Base-by-base conservation (phyloP, 2,797 vertebrate genomes). In the Spinus pinus region DNA sequence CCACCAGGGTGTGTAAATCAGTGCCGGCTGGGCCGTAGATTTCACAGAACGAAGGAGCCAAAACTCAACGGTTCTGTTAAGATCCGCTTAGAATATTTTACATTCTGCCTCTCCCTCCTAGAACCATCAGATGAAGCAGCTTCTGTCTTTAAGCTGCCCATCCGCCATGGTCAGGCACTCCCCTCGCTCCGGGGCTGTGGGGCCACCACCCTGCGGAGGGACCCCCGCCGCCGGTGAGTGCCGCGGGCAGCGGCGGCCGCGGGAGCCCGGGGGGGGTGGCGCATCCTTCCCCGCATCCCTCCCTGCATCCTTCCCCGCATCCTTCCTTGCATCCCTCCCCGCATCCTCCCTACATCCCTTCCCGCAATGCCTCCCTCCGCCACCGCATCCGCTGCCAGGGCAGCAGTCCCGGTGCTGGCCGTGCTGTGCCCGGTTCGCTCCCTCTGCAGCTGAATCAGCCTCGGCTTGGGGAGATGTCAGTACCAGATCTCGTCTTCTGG, bases 301-400 rank as follows among this genome's bases (percentile, higher is more conserved):
- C 17, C 18, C 20, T 1, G 3, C 2, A 7, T 30, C 6, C 28
- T 0, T 41, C 6, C 30, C 20, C 1, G 10, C 5, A 35, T 28
- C 18, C 12, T 0, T 19, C 10, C 10, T 3, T 1, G 1, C 7
- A 39, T 30, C 17, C 13, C 1, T 50, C 6, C 25, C 37, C 3
- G 12, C 16, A 54, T 7, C 31, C 53, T 33, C 7, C 41, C 10
- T 3, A 2, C 14, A 27, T 35, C 14, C 27, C 2, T 44, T 7
- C n/a, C 31, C 13, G 16, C 22, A 17, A 23, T 51, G 30, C 15
- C 35, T 14, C 10, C 8, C 5, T 39, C 35, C 12, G 4, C 16
- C 10, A 7, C 15, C 24, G 14, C 25, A 42, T 13, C 28, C 17
- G 24, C 75, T 72, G 58, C 60, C 51, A 9, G 24, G 11, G 37